Conservation (phyloP, 2,113 vertebrate genomes). For the Misgurnus mizolepis region DNA sequence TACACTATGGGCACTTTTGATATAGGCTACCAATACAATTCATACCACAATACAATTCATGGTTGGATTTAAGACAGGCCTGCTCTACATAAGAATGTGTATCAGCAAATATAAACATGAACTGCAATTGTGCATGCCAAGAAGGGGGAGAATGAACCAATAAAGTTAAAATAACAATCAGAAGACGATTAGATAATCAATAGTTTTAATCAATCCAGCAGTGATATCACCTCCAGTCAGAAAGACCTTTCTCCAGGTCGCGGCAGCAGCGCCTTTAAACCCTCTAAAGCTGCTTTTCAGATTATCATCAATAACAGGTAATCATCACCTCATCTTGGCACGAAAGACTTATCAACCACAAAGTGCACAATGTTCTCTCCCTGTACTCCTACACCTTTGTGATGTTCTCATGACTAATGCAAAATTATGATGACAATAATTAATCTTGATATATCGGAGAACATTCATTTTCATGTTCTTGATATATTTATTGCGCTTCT, state of each 20-base stretch:
- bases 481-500: too few relatives aligned
- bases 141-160: background rate
- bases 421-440: too few relatives aligned
- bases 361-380: slow-evolving; percentile 60
- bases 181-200: slow-evolving; percentile 29
- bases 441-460: too few relatives aligned
- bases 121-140: background rate
- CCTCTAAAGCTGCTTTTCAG: slow-evolving; percentile 74
- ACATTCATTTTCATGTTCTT: too few relatives aligned
- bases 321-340: slow-evolving; percentile 67
- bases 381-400: background rate
- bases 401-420: background rate
- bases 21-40: too few relatives aligned
- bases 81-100: background rate
- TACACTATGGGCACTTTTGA: too few relatives aligned
- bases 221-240: slow-evolving; percentile 35
- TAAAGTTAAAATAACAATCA: slow-evolving; percentile 30
- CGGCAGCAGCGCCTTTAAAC: slow-evolving; percentile 29
- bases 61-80: background rate
- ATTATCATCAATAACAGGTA: slow-evolving; percentile 72
- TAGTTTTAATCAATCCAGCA: slow-evolving; percentile 11
- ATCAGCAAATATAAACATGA: background rate
- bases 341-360: slow-evolving; percentile 71
- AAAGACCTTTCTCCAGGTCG: slow-evolving; percentile 23
- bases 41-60: too few relatives aligned